A percentile compares a stretch with the other conserved stretches of the same genome.
phyloP scores from a whole-genome alignment of 2,888 invertebrate species.

The Trichogramma evanescens region DNA sequence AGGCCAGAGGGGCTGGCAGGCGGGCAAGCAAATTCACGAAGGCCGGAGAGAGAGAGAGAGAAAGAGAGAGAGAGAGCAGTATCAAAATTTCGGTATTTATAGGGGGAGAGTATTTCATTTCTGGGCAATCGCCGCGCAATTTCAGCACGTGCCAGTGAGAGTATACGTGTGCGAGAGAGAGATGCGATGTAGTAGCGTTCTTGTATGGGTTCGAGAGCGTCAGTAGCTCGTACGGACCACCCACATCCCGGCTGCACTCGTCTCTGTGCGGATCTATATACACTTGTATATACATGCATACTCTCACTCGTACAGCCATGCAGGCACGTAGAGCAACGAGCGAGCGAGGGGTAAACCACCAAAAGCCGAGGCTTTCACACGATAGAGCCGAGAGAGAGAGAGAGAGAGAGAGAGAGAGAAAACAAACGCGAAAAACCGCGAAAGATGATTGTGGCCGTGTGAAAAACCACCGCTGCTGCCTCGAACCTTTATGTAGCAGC shows the following conservation, averaged over 20 bases:
- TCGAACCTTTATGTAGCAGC: not conserved
- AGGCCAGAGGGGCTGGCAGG: not conserved
- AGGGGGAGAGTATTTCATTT: constrained; percentile 27
- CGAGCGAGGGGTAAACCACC: constrained; percentile 7
- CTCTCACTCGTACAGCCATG: not conserved
- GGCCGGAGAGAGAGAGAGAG: not conserved
- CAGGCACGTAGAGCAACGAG: too few relatives aligned
- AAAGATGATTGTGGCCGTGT: constrained; percentile 30
- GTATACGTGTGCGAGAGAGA: not conserved
- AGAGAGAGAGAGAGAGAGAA: constrained; percentile 8
- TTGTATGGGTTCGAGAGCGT: not conserved
- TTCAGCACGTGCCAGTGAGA: constrained; percentile 35
- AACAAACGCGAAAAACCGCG: constrained; percentile 34
- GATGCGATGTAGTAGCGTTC: not conserved
- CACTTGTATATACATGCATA: too few relatives aligned
- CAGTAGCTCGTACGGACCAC: constrained; percentile 7
- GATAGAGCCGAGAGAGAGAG: constrained; percentile 5
- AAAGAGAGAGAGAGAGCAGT: not conserved
- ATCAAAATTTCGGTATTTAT: too few relatives aligned
- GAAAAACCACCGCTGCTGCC: constrained; percentile 31
- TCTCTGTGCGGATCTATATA: too few relatives aligned
- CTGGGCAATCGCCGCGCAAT: constrained; percentile 35
- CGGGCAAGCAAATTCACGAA: constrained; percentile 1
- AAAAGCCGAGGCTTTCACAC: constrained; percentile 20
- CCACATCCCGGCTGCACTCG: constrained; percentile 10